phyloP scores from a whole-genome alignment of 2,797 vertebrate species.

The Trachops cirrhosus region DNA sequence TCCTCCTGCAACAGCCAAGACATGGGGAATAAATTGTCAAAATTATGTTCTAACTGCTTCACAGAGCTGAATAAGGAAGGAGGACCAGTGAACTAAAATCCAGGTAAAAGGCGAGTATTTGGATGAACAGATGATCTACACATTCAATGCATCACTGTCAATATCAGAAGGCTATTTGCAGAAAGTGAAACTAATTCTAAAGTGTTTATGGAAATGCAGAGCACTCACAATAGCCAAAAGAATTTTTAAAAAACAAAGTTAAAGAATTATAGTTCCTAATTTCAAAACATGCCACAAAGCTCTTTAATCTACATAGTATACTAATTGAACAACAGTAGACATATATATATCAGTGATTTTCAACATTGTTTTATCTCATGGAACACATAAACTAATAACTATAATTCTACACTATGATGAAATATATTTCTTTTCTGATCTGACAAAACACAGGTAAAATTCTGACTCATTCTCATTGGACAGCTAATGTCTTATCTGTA shows the following conservation, averaged over 20 bases:
- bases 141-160: not conserved
- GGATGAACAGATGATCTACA: not conserved
- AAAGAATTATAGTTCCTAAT: not conserved
- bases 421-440: not conserved
- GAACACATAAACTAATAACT: not conserved
- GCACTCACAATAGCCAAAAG: not conserved
- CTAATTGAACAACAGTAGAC: not conserved
- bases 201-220: not conserved
- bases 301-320: not conserved
- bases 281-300: not conserved
- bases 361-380: not conserved
- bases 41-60: not conserved
- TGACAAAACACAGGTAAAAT: too few relatives aligned
- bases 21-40: not conserved
- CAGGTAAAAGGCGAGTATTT: not conserved
- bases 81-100: not conserved
- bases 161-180: not conserved
- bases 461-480: too few relatives aligned
- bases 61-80: too few relatives aligned
- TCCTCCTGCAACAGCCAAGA: not conserved
- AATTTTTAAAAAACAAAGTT: not conserved
- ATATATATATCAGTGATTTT: not conserved
- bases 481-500: too few relatives aligned
- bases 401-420: not conserved
- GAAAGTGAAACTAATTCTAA: not conserved